Evolutionary conservation across 2,888 invertebrate species (phyloP).

Genomic region (Protonemura montana): DNA sequence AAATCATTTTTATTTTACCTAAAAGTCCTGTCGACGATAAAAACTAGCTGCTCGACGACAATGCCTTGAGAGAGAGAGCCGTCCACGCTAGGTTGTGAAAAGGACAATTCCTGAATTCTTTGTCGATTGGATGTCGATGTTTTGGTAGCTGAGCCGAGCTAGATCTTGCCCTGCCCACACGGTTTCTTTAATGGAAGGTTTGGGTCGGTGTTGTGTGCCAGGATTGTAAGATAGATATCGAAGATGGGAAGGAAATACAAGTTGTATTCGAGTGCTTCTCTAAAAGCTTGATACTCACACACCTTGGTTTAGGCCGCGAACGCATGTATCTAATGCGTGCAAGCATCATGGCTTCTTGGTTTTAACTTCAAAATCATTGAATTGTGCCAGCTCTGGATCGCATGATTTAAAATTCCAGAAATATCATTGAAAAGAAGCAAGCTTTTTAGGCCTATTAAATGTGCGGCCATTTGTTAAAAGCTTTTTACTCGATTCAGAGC

Average conservation of each 20-base stretch:
- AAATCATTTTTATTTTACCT: constrained; percentile 9
- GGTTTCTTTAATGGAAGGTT: neutral
- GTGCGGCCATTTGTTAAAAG: neutral
- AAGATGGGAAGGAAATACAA: too few relatives aligned
- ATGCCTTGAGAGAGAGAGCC: neutral
- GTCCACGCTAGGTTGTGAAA: constrained; percentile 18
- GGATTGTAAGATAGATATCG: too few relatives aligned
- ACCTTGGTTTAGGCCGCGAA: too few relatives aligned
- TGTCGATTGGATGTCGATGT: neutral
- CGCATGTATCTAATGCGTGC: too few relatives aligned
- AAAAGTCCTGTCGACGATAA: neutral
- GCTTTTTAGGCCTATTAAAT: neutral
- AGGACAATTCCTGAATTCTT: constrained; percentile 25
- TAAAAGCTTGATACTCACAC: too few relatives aligned
- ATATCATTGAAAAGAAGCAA: too few relatives aligned
- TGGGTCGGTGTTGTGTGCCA: too few relatives aligned
- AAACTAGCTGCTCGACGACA: neutral
- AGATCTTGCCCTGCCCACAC: neutral
- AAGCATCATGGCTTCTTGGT: too few relatives aligned
- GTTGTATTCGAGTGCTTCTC: too few relatives aligned
- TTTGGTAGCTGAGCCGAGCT: neutral
- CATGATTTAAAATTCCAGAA: too few relatives aligned
- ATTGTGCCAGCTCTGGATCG: too few relatives aligned
- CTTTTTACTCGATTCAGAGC: constrained; percentile 7
- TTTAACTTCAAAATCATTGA: too few relatives aligned